Percentiles rank a stretch among this genome's conserved stretches.
Conservation (phyloP, 1,140 invertebrate species). For the Idris sp. region DNA sequence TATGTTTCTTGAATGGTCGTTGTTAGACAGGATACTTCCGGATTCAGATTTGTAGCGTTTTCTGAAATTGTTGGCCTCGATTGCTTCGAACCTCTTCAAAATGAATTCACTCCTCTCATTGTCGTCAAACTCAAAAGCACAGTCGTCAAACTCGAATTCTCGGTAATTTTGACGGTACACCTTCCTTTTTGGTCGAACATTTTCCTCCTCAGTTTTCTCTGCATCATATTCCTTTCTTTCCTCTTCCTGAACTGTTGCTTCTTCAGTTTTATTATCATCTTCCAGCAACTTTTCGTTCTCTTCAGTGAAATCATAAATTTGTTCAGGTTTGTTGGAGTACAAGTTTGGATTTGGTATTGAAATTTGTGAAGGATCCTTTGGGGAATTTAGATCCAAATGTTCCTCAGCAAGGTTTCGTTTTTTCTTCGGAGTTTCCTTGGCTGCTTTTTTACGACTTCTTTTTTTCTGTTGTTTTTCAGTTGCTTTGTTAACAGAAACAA, state of each 20-base stretch:
- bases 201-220: constrained; percentile 5
- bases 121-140: constrained; percentile 51
- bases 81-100: too few relatives aligned
- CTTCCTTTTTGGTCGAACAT: constrained; percentile 56
- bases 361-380: too few relatives aligned
- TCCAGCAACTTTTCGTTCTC: too few relatives aligned
- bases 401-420: constrained; percentile 70
- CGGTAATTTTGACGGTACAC: constrained; percentile 59
- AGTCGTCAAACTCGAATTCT: constrained; percentile 59
- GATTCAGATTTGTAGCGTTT: too few relatives aligned
- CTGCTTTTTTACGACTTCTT: constrained; percentile 53
- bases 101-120: too few relatives aligned
- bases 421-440: constrained; percentile 58
- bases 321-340: constrained; percentile 2
- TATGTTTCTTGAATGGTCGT: too few relatives aligned
- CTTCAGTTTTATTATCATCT: too few relatives aligned
- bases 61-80: too few relatives aligned
- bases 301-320: too few relatives aligned
- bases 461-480: constrained; percentile 51
- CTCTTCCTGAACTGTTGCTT: neutral
- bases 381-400: constrained; percentile 69
- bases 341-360: too few relatives aligned
- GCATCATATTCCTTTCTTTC: neutral
- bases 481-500: constrained; percentile 26
- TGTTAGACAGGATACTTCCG: too few relatives aligned